Conservation (phyloP, 1,140 invertebrate genomes). For the Zaprionus camerounensis region DNA sequence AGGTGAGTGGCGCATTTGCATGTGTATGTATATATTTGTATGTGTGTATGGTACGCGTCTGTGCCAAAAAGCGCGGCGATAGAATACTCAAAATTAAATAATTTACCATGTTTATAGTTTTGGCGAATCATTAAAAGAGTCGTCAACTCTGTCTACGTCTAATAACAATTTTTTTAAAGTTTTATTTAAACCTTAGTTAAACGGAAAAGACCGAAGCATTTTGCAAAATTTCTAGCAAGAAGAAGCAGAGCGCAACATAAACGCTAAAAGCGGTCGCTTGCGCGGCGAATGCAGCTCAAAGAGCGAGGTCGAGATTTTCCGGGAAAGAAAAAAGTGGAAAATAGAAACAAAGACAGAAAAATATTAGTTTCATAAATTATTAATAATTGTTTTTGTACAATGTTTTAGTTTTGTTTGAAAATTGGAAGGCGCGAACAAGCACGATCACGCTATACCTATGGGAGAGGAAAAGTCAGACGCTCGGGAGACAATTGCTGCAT, state of each 20-base stretch:
- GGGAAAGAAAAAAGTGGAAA: background rate
- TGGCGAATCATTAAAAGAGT: background rate
- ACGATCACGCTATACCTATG: slow-evolving; percentile 65
- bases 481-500: slow-evolving; percentile 69
- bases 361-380: background rate
- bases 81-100: slow-evolving; percentile 37
- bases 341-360: slow-evolving; percentile 16
- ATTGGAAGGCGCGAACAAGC: slow-evolving; percentile 35
- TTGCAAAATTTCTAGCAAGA: slow-evolving; percentile 40
- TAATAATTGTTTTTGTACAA: slow-evolving; percentile 29
- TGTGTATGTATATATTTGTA: slow-evolving; percentile 22
- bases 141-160: background rate
- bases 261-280: slow-evolving; percentile 39
- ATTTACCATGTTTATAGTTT: slow-evolving; percentile 16
- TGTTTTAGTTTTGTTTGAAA: slow-evolving; percentile 41
- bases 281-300: slow-evolving; percentile 42
- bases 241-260: slow-evolving; percentile 36
- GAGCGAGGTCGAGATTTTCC: slow-evolving; percentile 25
- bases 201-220: slow-evolving; percentile 28
- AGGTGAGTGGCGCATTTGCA: slow-evolving; percentile 39
- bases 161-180: background rate
- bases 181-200: background rate
- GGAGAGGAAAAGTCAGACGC: slow-evolving; percentile 68
- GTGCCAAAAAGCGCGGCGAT: slow-evolving; percentile 51
- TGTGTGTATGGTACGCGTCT: slow-evolving; percentile 30